A percentile compares a stretch with the other conserved stretches of the same genome.
Conservation (phyloP, 1,140 invertebrate species). For the Cecropterus lyciades region DNA sequence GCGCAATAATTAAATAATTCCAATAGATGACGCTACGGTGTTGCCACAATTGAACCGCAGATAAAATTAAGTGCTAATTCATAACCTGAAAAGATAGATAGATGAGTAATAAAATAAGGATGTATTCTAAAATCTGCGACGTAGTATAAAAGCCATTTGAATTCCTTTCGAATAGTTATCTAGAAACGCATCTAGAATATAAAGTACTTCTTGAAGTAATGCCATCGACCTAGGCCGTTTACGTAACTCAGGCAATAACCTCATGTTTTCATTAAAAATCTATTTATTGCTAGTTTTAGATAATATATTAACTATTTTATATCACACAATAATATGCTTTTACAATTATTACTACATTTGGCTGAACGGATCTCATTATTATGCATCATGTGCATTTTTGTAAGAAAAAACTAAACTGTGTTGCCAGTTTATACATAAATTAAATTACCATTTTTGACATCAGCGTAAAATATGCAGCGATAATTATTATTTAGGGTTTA, state of each 20-base stretch:
- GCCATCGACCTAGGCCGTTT: slow-evolving; percentile 31
- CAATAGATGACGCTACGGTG: too few relatives aligned
- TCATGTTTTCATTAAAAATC: slow-evolving; percentile 16
- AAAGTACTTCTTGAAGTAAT: slow-evolving; percentile 29
- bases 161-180: slow-evolving; percentile 33
- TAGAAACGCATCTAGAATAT: slow-evolving; percentile 27
- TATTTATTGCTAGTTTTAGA: slow-evolving; percentile 1
- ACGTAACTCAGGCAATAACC: slow-evolving; percentile 32
- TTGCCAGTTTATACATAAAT: too few relatives aligned
- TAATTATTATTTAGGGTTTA: too few relatives aligned
- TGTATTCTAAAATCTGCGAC: slow-evolving; percentile 24
- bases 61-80: too few relatives aligned
- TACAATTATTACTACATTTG: background rate
- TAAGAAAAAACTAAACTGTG: too few relatives aligned
- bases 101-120: slow-evolving; percentile 23
- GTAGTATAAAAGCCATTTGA: slow-evolving; percentile 25
- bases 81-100: background rate
- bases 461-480: too few relatives aligned
- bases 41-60: too few relatives aligned
- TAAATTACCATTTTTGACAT: too few relatives aligned
- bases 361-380: background rate
- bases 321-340: background rate
- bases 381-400: too few relatives aligned
- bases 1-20: too few relatives aligned
- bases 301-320: background rate